Conservation (phyloP, 2,797 vertebrate genomes). For the Ispidina picta region DNA sequence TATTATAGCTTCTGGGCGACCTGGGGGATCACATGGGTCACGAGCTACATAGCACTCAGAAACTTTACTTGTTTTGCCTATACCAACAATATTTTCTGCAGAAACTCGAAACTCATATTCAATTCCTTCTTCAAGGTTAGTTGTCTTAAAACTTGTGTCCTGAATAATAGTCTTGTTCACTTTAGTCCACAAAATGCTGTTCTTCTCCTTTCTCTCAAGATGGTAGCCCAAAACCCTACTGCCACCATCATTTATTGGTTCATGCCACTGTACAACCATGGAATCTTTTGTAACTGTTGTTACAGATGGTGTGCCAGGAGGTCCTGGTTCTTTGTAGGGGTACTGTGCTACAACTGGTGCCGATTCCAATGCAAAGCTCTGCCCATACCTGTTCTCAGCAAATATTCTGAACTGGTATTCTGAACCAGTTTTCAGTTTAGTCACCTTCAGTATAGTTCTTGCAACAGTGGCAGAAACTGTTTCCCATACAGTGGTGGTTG, state of each 20-base stretch:
- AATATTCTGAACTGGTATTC: conserved; percentile 99
- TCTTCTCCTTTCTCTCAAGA: conserved; percentile 97
- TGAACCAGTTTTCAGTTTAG: conserved; percentile 91
- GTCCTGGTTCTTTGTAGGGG: conserved; percentile 96
- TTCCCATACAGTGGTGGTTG: conserved; percentile 92
- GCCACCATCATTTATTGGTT: conserved; percentile 94
- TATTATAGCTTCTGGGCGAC: conserved; percentile 90
- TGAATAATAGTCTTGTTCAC: conserved; percentile 94
- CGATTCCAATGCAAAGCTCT: conserved; percentile 95
- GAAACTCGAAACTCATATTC: conserved; percentile 97
- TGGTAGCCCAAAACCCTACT: conserved; percentile 94
- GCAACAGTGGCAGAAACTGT: conserved; percentile 89
- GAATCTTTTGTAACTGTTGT: conserved; percentile 89
- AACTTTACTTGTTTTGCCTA: conserved; percentile 94
- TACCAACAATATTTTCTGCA: conserved; percentile 97
- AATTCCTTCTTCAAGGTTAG: conserved; percentile 93
- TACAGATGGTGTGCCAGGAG: conserved; percentile 95
- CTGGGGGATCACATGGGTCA: conserved; percentile 96
- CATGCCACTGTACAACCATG: conserved; percentile 95
- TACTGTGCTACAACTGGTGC: conserved; percentile 90
- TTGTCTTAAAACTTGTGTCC: conserved; percentile 89
- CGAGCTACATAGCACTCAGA: conserved; percentile 94
- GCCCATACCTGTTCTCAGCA: conserved; percentile 96
- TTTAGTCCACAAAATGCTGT: conserved; percentile 97
- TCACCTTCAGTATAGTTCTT: conserved; percentile 92